Base-by-base conservation (phyloP, 2,888 invertebrate genomes). In the Macaria liturata region DNA sequence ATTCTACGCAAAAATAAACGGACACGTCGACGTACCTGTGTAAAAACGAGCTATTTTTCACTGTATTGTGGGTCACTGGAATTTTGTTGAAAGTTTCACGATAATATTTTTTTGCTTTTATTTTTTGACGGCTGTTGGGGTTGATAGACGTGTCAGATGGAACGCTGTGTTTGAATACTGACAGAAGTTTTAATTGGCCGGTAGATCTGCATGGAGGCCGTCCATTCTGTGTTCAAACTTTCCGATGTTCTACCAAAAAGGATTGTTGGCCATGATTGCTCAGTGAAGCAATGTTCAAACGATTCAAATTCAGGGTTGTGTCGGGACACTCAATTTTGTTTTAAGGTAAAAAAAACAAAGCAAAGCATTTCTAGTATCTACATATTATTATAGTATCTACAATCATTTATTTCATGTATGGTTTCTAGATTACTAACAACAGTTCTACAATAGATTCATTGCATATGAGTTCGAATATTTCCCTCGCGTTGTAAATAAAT, bases 91-190 rank as follows among this genome's bases (percentile, higher is more conserved):
- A 54, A 59, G 49, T 56, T 62, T 57, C 49, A 52, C 20, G 39
- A 59, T 50, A 46, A 37, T 42, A 42, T 42, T 46, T 59, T 66
- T 57, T 63, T 62, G 49, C 59, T 45, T 53, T 49, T 51, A 63
- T 59, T 67, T 57, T 61, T 61, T 65, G 67, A 61, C 57, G 58
- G 61, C 45, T 60, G 34, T 40, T 49, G 43, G 44, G 54, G 54
- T 71, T 76, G 69, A 69, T 62, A 55, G 59, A 59, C 62, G 44
- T 66, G 71, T 60, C 71, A 76, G 68, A 72, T 70, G 59, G 81
- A 81, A 79, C 60, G 53, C 20, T 20, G 47, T 30, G 55, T 72
- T 75, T 70, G 69, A 71, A 68, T 66, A 54, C 47, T 68, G 65
- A 54, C 58, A 62, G 62, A 59, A 61, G 57, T 61, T 64, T 54